These are phyloP conservation scores for Sebastes taczanowskii DNA, from an alignment of 2,797 vertebrate species.

Conservation along the genomic window DNA sequence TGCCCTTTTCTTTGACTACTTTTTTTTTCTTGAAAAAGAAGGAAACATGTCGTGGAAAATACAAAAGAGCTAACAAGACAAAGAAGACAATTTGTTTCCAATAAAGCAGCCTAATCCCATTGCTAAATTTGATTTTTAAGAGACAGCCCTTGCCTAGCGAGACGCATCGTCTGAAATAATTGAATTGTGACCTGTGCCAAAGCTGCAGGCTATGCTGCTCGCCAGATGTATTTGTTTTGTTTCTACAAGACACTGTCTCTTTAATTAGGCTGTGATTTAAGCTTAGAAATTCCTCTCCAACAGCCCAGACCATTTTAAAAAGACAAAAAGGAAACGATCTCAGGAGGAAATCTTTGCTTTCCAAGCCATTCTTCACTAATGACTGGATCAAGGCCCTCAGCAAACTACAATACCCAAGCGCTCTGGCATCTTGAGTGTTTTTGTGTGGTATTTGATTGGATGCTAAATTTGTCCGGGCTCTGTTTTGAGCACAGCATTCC, in stretches of 20 bases:
- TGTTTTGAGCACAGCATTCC: slow-evolving; percentile 24
- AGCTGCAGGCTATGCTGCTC: slow-evolving; percentile 7
- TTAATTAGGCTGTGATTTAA: slow-evolving; percentile 65
- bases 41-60: not conserved
- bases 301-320: slow-evolving; percentile 34
- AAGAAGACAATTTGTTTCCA: slow-evolving; percentile 46
- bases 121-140: slow-evolving; percentile 35
- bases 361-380: slow-evolving; percentile 50
- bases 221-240: slow-evolving; percentile 53
- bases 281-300: slow-evolving; percentile 38
- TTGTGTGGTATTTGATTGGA: slow-evolving; percentile 43
- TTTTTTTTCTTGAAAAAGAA: not conserved
- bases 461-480: slow-evolving; percentile 25
- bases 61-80: slow-evolving; percentile 33
- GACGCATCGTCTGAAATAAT: slow-evolving; percentile 44
- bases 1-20: not conserved
- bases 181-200: slow-evolving; percentile 51
- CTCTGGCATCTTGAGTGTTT: slow-evolving; percentile 36
- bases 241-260: slow-evolving; percentile 58
- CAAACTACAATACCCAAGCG: slow-evolving; percentile 14
- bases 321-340: slow-evolving; percentile 35
- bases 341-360: slow-evolving; percentile 55
- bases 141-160: slow-evolving; percentile 5
- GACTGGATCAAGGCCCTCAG: slow-evolving; percentile 39
- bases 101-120: slow-evolving; percentile 37